phyloP scores from a whole-genome alignment of 2,888 invertebrate genomes.

The Meteorus cinctellus region DNA sequence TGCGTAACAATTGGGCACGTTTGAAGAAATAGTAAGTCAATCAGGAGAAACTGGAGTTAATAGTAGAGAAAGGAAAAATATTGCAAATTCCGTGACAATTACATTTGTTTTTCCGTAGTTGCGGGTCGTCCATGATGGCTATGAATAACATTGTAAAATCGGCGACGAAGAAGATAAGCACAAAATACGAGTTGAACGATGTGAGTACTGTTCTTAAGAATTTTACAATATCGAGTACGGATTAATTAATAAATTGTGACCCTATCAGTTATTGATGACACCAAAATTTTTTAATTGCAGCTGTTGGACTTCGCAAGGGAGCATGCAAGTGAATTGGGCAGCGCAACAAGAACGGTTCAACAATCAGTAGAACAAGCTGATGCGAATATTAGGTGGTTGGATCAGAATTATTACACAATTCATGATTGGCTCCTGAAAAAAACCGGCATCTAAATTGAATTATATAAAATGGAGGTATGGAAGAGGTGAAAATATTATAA shows the following conservation, averaged over 20 bases:
- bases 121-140: conserved; percentile 82
- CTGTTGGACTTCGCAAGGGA: conserved; percentile 81
- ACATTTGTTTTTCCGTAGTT: conserved; percentile 74
- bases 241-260: no score
- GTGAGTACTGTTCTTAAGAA: conserved; percentile 73
- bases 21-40: conserved; percentile 82
- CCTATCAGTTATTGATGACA: no score
- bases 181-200: conserved; percentile 84
- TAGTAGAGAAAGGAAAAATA: not conserved
- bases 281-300: conserved; percentile 66
- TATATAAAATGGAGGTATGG: not conserved
- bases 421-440: conserved; percentile 80
- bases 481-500: not conserved
- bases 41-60: not conserved
- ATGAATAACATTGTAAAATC: conserved; percentile 83
- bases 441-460: conserved; percentile 54
- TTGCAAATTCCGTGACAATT: not conserved
- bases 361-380: conserved; percentile 88
- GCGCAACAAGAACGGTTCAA: conserved; percentile 80
- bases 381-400: conserved; percentile 90
- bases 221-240: no score
- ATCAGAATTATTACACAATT: conserved; percentile 83
- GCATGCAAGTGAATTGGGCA: conserved; percentile 80
- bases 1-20: conserved; percentile 84
- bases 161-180: conserved; percentile 83